Conservation (phyloP, 2,888 invertebrate genomes). For the Sepioteuthis lessoniana region DNA sequence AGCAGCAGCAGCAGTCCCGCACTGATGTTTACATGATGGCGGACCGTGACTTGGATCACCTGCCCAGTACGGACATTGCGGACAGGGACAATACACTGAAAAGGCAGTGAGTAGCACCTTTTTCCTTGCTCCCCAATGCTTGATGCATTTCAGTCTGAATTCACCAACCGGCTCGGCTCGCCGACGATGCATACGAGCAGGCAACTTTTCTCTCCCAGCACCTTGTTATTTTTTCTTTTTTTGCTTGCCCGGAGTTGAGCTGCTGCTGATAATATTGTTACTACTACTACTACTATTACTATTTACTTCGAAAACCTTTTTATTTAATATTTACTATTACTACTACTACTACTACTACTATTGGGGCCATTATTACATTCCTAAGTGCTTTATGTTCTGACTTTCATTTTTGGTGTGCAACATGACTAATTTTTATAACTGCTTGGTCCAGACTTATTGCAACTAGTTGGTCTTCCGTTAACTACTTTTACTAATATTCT, state of each 20-base stretch:
- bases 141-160: neutral
- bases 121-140: constrained; percentile 11
- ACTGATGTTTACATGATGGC: constrained; percentile 47
- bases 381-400: neutral
- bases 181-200: neutral
- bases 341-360: neutral
- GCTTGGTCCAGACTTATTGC: neutral
- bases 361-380: neutral
- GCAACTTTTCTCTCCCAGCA: neutral
- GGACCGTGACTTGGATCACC: constrained; percentile 44
- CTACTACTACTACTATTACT: neutral
- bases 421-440: neutral
- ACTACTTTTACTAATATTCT: too few species aligned
- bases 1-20: constrained; percentile 46
- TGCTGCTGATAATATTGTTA: neutral
- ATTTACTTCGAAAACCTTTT: neutral
- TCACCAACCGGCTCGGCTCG: neutral
- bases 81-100: constrained; percentile 44
- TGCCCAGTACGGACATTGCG: constrained; percentile 43
- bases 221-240: constrained; percentile 11
- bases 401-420: neutral
- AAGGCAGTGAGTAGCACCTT: constrained; percentile 40
- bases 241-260: constrained; percentile 11
- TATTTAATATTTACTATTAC: neutral
- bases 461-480: neutral